A percentile compares a stretch with the other conserved stretches of the same genome.
Conservation (phyloP, 2,888 invertebrate species). For the Sialis lutaria region DNA sequence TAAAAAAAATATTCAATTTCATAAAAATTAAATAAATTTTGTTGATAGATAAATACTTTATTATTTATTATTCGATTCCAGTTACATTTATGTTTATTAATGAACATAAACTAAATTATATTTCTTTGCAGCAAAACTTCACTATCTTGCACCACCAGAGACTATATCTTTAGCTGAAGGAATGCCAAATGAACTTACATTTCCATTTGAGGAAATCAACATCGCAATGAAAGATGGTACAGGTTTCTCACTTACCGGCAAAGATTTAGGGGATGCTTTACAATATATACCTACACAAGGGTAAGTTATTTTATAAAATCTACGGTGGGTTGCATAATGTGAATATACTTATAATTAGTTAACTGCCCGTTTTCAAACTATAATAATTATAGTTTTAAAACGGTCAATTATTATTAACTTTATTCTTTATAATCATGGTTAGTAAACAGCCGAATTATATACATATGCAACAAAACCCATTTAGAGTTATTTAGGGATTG, state of each 20-base stretch:
- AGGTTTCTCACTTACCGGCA: constrained; percentile 33
- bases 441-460: too few relatives aligned
- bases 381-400: too few relatives aligned
- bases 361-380: too few relatives aligned
- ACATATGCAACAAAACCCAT: too few relatives aligned
- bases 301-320: constrained; percentile 19
- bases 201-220: constrained; percentile 46
- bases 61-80: background rate
- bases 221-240: constrained; percentile 37
- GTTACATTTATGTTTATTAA: background rate
- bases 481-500: too few relatives aligned
- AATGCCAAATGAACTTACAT: constrained; percentile 54
- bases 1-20: too few relatives aligned
- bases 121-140: constrained; percentile 27
- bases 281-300: constrained; percentile 65
- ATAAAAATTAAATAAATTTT: too few relatives aligned
- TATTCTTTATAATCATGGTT: too few relatives aligned
- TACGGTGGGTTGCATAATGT: too few relatives aligned
- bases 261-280: constrained; percentile 42
- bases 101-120: background rate
- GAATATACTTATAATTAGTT: too few relatives aligned
- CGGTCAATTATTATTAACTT: too few relatives aligned
- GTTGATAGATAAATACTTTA: background rate
- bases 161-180: constrained; percentile 51
- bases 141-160: constrained; percentile 27